Conservation (phyloP, 1,140 invertebrate species). For the honey bee (Apis mellifera) region Amel_HAv3.1 CM009940.2:9725001-9725500, state of each 20-base stretch:
- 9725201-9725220: slow-evolving; percentile 39
- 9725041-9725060: slow-evolving; percentile 5
- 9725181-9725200: slow-evolving; percentile 16
- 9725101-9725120: slow-evolving; percentile 49
- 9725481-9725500: neutral
- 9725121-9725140: slow-evolving; percentile 6
- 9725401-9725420: too few species aligned
- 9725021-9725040: slow-evolving; percentile 57
- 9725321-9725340: neutral
- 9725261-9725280: too few species aligned
- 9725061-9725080: slow-evolving; percentile 23
- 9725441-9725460: neutral
- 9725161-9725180: slow-evolving; percentile 31
- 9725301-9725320: slow-evolving; percentile 42
- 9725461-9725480: rapidly evolving
- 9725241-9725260: slow-evolving; percentile 26
- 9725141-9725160: slow-evolving; percentile 66
- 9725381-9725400: too few species aligned
- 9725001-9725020: slow-evolving; percentile 69
- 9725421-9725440: neutral
- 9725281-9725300: slow-evolving; percentile 29
- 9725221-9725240: slow-evolving; percentile 38
- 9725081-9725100: slow-evolving; percentile 27
- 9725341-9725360: slow-evolving; percentile 9
- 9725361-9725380: neutral